phyloP scores from a whole-genome alignment of 2,113 vertebrate species.

The Hyperoodon ampullatus region DNA sequence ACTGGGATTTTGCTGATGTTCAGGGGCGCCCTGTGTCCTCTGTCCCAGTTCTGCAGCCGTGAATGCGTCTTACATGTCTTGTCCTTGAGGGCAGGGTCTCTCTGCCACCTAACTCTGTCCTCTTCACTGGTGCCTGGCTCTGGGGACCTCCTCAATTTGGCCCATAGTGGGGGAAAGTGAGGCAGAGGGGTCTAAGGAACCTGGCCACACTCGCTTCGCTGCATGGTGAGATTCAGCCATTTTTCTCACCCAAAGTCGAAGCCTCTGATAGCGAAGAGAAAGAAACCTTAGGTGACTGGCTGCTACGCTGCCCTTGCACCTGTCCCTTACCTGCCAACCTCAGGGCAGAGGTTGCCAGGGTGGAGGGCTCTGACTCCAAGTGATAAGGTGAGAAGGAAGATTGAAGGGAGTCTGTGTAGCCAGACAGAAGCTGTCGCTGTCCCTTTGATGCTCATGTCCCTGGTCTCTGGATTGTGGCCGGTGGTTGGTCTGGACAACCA shows the following conservation, averaged over 20 bases:
- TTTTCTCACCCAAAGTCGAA: not conserved
- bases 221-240: accelerated
- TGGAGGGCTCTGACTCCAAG: no score
- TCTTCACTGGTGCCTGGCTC: not conserved
- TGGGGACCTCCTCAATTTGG: not conserved
- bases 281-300: not conserved
- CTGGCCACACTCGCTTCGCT: no score
- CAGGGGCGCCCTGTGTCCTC: no score
- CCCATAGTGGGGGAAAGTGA: no score
- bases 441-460: not conserved
- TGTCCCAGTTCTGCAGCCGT: not conserved
- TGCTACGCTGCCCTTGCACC: not conserved
- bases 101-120: not conserved
- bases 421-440: not conserved
- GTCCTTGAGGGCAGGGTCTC: not conserved
- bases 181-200: not conserved
- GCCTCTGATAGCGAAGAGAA: not conserved
- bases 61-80: not conserved
- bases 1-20: not conserved
- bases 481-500: not conserved
- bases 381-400: not conserved
- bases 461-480: not conserved
- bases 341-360: not conserved
- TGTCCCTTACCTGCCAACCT: not conserved
- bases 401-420: not conserved